phyloP scores from a whole-genome alignment of 2,113 vertebrate species.

The Albula goreensis region DNA sequence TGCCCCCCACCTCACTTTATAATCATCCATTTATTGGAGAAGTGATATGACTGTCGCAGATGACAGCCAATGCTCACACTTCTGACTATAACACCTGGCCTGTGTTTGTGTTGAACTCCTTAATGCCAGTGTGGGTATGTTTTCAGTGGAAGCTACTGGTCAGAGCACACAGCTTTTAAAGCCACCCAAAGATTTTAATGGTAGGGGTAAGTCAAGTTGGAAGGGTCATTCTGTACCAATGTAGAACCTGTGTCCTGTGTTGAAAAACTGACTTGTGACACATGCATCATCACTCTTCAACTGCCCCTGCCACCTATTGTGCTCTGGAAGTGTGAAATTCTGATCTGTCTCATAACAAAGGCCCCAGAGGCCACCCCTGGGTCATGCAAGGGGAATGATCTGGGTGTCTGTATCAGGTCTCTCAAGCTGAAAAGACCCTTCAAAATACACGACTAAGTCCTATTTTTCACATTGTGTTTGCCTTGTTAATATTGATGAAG shows the following conservation, averaged over 20 bases:
- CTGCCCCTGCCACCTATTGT: constrained; percentile 5
- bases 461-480: background rate
- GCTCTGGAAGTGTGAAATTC: background rate
- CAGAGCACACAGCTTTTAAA: too few species aligned
- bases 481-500: background rate
- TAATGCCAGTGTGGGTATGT: too few species aligned
- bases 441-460: background rate
- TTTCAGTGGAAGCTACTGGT: too few species aligned
- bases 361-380: background rate
- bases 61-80: too few species aligned
- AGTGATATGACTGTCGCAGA: too few species aligned
- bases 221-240: background rate
- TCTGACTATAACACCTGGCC: too few species aligned
- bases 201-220: too few species aligned
- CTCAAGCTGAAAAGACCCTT: background rate
- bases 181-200: too few species aligned
- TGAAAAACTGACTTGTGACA: background rate
- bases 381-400: background rate
- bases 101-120: too few species aligned
- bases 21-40: too few species aligned
- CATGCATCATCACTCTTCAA: background rate
- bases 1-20: too few species aligned
- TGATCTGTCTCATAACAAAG: background rate
- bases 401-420: constrained; percentile 1
- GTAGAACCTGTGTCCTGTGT: background rate